Evolutionary conservation across 2,888 invertebrate species (phyloP), one percentile per base, ranked within the genome.

Genomic region (Apotomis capreana): DNA sequence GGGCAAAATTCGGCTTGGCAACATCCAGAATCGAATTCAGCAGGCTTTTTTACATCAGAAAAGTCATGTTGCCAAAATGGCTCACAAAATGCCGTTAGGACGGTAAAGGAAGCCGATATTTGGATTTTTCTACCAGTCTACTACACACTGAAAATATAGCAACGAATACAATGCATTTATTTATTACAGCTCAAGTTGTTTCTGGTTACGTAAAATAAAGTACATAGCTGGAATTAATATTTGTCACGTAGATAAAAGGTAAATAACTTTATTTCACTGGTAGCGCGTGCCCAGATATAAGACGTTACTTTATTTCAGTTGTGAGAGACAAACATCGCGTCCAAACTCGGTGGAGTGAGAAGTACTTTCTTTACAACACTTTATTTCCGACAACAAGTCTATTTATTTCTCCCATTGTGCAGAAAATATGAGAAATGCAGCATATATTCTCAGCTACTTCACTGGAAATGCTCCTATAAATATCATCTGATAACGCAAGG

Each of bases 251-350:
- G 8, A 9, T 54, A 54, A 44, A 54, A 54, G 6, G 15, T 44
- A 54, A 13, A 64, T 54, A 64, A 65, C 64, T 36, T 44, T 55
- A 64, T 55, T n/a, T 44, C 55, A 44, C 51, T 70, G 46, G 40
- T 12, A 13, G 55, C 67, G 40, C 55, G 51, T 49, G 15, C 61
- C 5, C 58, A 59, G 71, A 68, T 63, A 68, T 58, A 68, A 68
- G 15, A 15, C 52, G 65, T 52, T 71, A 58, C 68, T 68, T 72
- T 63, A 68, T 72, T 71, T 68, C 58, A 62, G 62, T 15, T 58
- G 9, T 13, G 49, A 65, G 55, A 65, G 55, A 67, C 70, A 61
- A 71, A 71, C 67, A 67, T 61, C 60, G 57, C 68, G 40, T 52
- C 46, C 52, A 46, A 68, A 68, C 62, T 62, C 13, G 37, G 44